Evolutionary conservation across 1,140 invertebrate genomes (phyloP), one percentile per base, ranked within the genome.

Genomic region (Leptonema lineaticorne): DNA sequence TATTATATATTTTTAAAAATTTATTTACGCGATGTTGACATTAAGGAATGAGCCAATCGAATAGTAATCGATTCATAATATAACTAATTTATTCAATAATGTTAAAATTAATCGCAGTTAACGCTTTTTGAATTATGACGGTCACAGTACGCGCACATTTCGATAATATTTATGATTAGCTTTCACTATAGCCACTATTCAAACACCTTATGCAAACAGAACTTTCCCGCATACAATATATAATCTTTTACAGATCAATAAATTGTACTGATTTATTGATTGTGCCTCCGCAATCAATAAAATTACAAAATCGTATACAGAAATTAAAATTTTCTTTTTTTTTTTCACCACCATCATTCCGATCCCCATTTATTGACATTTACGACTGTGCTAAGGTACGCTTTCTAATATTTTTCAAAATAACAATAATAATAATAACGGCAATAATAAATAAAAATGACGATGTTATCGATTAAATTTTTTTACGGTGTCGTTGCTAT

Each of bases 191-290:
- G 37, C 37, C 37, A 16, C 37, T 16, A 41, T 41, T 14, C 37
- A 11, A 41, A 41, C 50, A 22, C 50, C 50, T 53, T 53, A 53
- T 53, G 50, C 50, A 53, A 53, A 53, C 50, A 53, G 14, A 53
- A 53, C 50, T 53, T 53, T 53, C 50, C 50, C 50, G 37, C 24
- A 53, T 53, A 53, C 11, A 14, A 53, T 53, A 53, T 53, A 53
- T n/a, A n/a, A n/a, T 53, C 50, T 53, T 53, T 53, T 53, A 53
- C 22, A 24, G 50, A 53, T 53, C 50, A 53, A 53, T 53, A 53
- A 53, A 53, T 53, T 53, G 50, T 11, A 24, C 50, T 53, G 50
- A 53, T 53, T 53, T 53, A 53, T 53, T 24, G 50, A 53, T 53
- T 53, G 50, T 53, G 50, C 50, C 50, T 53, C 50, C 9, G 9